Conservation (phyloP, 2,113 vertebrate genomes). For the Erythrocebus patas region DNA sequence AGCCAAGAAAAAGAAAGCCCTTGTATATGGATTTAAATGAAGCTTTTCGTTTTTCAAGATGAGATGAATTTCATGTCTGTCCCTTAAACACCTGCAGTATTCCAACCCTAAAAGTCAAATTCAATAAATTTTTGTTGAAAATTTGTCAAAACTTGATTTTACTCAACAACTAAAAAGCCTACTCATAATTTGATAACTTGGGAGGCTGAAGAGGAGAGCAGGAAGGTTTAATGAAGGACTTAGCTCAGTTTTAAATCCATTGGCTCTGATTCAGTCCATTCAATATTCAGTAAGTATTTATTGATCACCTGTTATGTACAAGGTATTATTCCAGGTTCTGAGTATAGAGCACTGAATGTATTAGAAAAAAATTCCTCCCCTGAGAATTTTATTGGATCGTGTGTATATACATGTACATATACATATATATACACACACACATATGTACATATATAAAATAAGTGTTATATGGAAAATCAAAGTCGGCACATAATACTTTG, state of each 20-base stretch:
- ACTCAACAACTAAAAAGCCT: background rate
- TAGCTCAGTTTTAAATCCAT: background rate
- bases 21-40: constrained; percentile 64
- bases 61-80: constrained; percentile 46
- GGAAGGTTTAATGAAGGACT: background rate
- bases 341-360: background rate
- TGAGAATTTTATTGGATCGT: background rate
- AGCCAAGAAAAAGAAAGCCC: constrained; percentile 71
- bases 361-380: background rate
- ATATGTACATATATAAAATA: background rate
- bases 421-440: background rate
- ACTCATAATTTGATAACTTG: background rate
- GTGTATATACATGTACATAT: background rate
- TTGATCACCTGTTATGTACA: background rate
- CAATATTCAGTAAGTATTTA: constrained; percentile 23
- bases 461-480: background rate
- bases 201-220: background rate
- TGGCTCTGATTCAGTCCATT: background rate
- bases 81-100: constrained; percentile 51
- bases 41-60: constrained; percentile 62
- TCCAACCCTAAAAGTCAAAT: constrained; percentile 36
- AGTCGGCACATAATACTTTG: background rate
- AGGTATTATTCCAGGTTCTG: background rate
- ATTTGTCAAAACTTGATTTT: constrained; percentile 9
- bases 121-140: constrained; percentile 18